Base-by-base conservation (phyloP, 2,797 vertebrate genomes). In the Anas georgica region DNA sequence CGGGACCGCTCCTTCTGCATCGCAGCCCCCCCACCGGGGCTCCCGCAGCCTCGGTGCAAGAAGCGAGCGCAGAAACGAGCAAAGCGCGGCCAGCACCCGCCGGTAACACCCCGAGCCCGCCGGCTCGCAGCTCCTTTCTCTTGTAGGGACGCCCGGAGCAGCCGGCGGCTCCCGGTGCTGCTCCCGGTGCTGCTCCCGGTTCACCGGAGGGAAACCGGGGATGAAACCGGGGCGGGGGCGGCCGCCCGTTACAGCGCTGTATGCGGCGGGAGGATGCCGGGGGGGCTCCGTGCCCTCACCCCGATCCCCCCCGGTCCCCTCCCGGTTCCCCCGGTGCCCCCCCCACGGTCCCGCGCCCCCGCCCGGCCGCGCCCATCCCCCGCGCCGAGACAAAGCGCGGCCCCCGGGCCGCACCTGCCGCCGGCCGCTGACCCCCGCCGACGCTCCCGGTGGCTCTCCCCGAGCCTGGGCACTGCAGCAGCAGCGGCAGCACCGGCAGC, bases 321-420 rank as follows among this genome's bases (percentile, higher is more conserved):
- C 45, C 45, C 45, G 45, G 45, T 45, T 17, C 14, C 10, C 35
- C 59, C 46, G 46, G 22, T 48, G 22, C 12, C 46, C 46, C 46
- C 22, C 46, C 23, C 46, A 22, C 46, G 58, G 58, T 12, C 33
- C 84, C 33, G 12, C n/a, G 29, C 58, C 58, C 31, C 58, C 50
- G 33, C 81, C 56, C 62, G 81, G 82, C 94, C 82, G 88, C 94
- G 94, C 94, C 94, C 94, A 86, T 93, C 91, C 94, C 94, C 91
- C 91, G 54, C 55, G 63, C 77, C 74, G 48, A 91, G 88, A 93
- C 94, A 95, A 93, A 91, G 94, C 94, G 64, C 93, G 54, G 87
- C 83, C 77, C 91, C 91, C 26, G 67, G 76, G 75, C 88, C 84
- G 87, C 93, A 94, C 93, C 93, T 94, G 91, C 91, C 72, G 84